Conservation (phyloP, 30 jellyfish, hydroid and myxozoan genomes). For the Pelagia noctiluca region DNA sequence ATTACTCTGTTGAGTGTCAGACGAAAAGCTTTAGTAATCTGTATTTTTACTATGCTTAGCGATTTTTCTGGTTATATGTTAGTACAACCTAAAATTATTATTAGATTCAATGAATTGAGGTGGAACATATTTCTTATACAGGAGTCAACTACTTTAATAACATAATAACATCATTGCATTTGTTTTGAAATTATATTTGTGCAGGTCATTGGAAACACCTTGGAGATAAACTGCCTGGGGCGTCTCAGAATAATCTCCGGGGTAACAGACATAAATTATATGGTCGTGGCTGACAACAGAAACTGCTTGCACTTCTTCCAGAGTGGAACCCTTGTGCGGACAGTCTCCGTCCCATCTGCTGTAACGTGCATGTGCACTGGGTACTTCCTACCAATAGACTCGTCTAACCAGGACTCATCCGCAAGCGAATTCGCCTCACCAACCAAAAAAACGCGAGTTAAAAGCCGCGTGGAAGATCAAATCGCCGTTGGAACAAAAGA, state of each 20-base stretch:
- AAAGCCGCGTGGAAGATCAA: slow-evolving; percentile 74
- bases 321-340: slow-evolving; percentile 62
- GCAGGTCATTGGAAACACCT: neutral
- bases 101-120: no score
- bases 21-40: no score
- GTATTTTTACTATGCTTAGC: no score
- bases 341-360: slow-evolving; percentile 73
- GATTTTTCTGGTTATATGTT: no score
- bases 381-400: slow-evolving; percentile 54
- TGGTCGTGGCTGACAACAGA: slow-evolving; percentile 78
- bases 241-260: slow-evolving; percentile 52
- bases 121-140: no score
- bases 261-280: slow-evolving; percentile 52
- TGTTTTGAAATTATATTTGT: no score
- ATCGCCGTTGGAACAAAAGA: slow-evolving; percentile 84
- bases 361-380: slow-evolving; percentile 90
- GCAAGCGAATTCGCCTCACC: slow-evolving; percentile 49
- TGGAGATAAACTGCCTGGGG: slow-evolving; percentile 59
- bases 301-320: slow-evolving; percentile 78
- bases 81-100: no score
- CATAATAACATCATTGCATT: no score
- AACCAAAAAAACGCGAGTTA: slow-evolving; percentile 44
- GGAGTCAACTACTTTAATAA: no score
- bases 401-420: slow-evolving; percentile 54
- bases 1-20: no score